Evolutionary conservation across 2,113 vertebrate species (phyloP).

Genomic region (Microtus richardsoni): DNA sequence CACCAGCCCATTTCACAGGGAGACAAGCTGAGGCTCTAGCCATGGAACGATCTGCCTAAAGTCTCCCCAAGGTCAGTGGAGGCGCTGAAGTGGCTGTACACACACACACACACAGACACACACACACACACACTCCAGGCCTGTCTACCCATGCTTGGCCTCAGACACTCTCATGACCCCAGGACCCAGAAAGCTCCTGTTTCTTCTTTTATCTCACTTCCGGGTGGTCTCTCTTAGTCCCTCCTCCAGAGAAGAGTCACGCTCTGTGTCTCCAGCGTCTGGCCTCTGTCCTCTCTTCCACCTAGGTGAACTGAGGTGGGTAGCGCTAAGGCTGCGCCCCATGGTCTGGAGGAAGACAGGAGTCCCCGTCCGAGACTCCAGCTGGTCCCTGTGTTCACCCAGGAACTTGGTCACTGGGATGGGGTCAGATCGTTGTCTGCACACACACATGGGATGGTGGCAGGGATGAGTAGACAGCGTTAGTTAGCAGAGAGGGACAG

Average conservation of each 20-base stretch:
- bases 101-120: not conserved
- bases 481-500: not conserved
- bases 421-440: not conserved
- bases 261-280: not conserved
- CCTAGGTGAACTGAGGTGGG: not conserved
- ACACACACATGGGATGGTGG: rapidly evolving
- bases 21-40: not conserved
- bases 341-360: not conserved
- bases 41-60: not conserved
- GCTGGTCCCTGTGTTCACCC: not conserved
- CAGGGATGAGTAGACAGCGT: no score
- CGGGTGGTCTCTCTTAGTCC: not conserved
- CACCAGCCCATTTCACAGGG: not conserved
- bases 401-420: not conserved
- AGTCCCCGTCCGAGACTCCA: not conserved
- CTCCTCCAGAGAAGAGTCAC: not conserved
- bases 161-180: not conserved
- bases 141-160: not conserved
- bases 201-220: not conserved
- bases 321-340: no score
- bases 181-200: rapidly evolving
- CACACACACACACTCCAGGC: not conserved
- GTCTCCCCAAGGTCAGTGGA: not conserved
- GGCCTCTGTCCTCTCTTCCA: not conserved
- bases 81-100: not conserved